Percentiles rank a stretch among this genome's conserved stretches.
phyloP scores from a whole-genome alignment of 2,113 vertebrate species.

The Hippocampus abdominalis region DNA sequence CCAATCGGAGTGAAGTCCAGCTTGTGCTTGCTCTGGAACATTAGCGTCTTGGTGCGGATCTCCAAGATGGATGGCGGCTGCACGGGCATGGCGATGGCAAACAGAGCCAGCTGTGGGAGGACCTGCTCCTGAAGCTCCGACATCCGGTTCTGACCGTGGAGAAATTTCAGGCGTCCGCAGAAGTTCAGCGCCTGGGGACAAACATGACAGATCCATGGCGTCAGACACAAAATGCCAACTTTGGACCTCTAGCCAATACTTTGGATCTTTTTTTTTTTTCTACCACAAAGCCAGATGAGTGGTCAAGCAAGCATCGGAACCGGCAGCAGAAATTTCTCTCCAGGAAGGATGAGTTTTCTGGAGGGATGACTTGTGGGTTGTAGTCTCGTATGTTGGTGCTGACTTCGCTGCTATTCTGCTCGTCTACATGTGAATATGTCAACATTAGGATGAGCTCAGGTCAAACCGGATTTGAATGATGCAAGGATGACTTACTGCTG shows the following conservation, averaged over 20 bases:
- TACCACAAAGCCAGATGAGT: conserved; percentile 80
- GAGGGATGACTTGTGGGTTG: conserved; percentile 61
- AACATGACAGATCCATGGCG: background rate
- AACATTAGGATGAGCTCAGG: background rate
- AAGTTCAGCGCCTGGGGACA: conserved; percentile 69
- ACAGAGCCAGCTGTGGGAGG: conserved; percentile 69
- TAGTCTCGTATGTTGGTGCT: conserved; percentile 45
- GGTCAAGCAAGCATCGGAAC: conserved; percentile 81
- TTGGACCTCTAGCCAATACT: background rate
- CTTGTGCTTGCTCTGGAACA: conserved; percentile 79
- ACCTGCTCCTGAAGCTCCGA: conserved; percentile 45
- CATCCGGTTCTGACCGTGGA: conserved; percentile 64
- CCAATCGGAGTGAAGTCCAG: conserved; percentile 74
- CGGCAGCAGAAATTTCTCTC: conserved; percentile 79
- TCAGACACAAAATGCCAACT: background rate
- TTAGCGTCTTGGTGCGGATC: conserved; percentile 70
- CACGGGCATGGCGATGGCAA: conserved; percentile 64
- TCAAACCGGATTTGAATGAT: background rate
- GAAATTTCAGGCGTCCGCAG: conserved; percentile 68
- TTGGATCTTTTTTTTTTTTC: background rate
- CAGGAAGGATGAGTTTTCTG: conserved; percentile 77
- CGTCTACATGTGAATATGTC: conserved; percentile 23
- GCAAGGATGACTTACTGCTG: conserved; percentile 29
- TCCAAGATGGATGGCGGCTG: conserved; percentile 73
- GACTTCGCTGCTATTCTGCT: conserved; percentile 41